These are phyloP conservation scores for Xanthorhoe spadicearia DNA, from an alignment of 2,888 invertebrate genomes.

Conservation along the genomic window DNA sequence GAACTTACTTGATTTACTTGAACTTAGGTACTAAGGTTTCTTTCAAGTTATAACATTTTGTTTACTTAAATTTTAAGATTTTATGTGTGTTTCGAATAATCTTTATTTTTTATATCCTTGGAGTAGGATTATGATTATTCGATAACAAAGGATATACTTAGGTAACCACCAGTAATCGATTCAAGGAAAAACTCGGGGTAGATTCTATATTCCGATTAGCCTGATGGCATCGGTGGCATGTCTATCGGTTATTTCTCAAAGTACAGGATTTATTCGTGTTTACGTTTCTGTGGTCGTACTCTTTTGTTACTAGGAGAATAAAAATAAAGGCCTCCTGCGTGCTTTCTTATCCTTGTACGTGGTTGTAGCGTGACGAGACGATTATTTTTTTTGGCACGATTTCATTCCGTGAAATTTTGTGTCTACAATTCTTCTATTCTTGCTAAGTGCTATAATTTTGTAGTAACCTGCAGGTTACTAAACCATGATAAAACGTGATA, in stretches of 20 bases:
- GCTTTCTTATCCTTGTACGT: slow-evolving; percentile 6
- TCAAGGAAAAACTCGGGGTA: slow-evolving; percentile 48
- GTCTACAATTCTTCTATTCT: not conserved
- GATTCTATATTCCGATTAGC: slow-evolving; percentile 58
- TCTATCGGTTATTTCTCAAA: slow-evolving; percentile 58
- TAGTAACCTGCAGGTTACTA: not conserved
- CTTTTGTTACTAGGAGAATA: slow-evolving; percentile 15
- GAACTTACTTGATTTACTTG: no score
- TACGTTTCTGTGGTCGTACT: slow-evolving; percentile 42
- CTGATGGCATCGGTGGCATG: slow-evolving; percentile 68
- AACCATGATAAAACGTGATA: no score
- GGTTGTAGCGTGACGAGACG: not conserved
- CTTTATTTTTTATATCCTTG: no score
- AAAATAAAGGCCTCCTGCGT: slow-evolving; percentile 12
- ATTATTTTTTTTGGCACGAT: not conserved
- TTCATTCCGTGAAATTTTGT: not conserved
- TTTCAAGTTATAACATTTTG: no score
- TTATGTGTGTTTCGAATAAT: no score
- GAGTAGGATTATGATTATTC: no score
- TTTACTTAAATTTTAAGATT: no score
- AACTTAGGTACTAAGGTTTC: no score
- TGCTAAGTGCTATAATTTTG: not conserved
- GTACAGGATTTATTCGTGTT: slow-evolving; percentile 33
- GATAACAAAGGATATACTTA: slow-evolving; percentile 12
- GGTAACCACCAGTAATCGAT: slow-evolving; percentile 35